Evolutionary conservation across 1,140 invertebrate genomes (phyloP), one percentile per base, ranked within the genome.

Genomic region (Atopsyche davidsoni): DNA sequence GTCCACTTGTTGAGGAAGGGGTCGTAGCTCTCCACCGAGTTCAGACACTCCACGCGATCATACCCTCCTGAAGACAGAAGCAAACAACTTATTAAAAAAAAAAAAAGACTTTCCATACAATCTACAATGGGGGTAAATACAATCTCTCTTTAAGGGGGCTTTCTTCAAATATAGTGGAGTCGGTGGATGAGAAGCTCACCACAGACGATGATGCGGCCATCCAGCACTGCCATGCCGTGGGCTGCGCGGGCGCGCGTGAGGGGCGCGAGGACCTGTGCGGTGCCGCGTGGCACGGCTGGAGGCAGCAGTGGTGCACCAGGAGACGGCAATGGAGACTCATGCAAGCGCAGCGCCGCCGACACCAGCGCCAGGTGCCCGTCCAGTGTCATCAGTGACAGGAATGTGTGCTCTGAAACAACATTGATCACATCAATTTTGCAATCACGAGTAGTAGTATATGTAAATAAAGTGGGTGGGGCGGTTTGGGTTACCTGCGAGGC

Each of bases 1-100:
- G 71, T 66, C 88, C 89, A 92, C 21, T 63, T 70, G 63, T 90
- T 91, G 3, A 65, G 71, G 25, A 71, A 68, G 2, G 83, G 77
- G 60, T 85, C 75, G 67, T 87, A 92, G 14, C 77, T 73, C 69
- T 92, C 89, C 1, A 83, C 85, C 11, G 77, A 76, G 44, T 79
- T 80, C 34, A 93, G 69, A 63, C 88, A 92, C 64, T 92, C 87
- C 13, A 83, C 85, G 34, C 89, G 75, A 65, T 92, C 87, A 66
- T 93, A 92, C 6, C 90, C 89, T 65, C 87, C 86, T 83, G 64
- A 60, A 65, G 71, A 62, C 11, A 64, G 40, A 34, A 31, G n/a
- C n/a, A n/a, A n/a, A n/a, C n/a, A n/a, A n/a, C n/a, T n/a, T n/a
- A n/a, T n/a, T n/a, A n/a, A n/a, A n/a, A n/a, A n/a, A n/a, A n/a